Evolutionary conservation across 2,113 vertebrate species (phyloP).

Genomic region (Zosterops japonicus): DNA sequence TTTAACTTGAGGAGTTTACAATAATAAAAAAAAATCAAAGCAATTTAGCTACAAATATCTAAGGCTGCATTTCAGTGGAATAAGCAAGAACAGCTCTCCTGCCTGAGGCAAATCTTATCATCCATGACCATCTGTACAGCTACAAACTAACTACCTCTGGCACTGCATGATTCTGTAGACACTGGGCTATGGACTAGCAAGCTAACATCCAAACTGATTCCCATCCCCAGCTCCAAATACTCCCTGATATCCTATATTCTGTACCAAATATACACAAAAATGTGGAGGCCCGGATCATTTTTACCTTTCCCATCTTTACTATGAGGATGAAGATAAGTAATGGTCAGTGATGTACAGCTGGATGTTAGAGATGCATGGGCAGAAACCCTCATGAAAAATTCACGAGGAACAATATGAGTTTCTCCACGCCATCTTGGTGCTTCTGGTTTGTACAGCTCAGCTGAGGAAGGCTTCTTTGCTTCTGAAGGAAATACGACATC

Average conservation of each 20-base stretch:
- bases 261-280: slow-evolving; percentile 6
- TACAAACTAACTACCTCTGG: slow-evolving; percentile 41
- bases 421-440: not conserved
- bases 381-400: slow-evolving; percentile 93
- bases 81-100: slow-evolving; percentile 45
- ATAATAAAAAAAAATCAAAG: slow-evolving; percentile 46
- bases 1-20: slow-evolving; percentile 28
- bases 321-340: slow-evolving; percentile 66
- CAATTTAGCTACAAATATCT: slow-evolving; percentile 37
- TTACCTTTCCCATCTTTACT: slow-evolving; percentile 70
- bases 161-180: slow-evolving; percentile 18
- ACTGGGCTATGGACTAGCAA: not conserved
- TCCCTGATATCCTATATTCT: not conserved
- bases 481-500: slow-evolving; percentile 51
- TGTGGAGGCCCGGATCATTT: slow-evolving; percentile 37
- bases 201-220: not conserved
- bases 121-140: slow-evolving; percentile 55
- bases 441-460: slow-evolving; percentile 9
- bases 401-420: slow-evolving; percentile 76
- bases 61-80: slow-evolving; percentile 33
- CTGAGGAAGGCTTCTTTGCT: slow-evolving; percentile 3
- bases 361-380: slow-evolving; percentile 72
- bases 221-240: not conserved
- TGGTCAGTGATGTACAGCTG: slow-evolving; percentile 67
- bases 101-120: slow-evolving; percentile 53